Base-by-base conservation (phyloP, 2,888 invertebrate species). In the Perithous albicinctus region DNA sequence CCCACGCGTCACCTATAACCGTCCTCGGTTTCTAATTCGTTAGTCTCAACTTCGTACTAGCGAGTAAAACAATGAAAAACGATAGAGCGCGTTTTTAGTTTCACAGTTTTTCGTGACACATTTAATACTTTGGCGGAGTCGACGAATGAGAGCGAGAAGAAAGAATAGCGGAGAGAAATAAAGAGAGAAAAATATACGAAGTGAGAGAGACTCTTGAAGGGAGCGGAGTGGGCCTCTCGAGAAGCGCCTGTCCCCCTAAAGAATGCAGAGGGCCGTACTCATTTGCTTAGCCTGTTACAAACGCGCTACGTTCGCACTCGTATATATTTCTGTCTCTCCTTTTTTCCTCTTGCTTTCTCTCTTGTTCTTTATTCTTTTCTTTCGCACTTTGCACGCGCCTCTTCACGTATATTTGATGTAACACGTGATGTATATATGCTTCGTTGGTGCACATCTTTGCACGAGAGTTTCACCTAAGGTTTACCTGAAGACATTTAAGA, bases 221-320 rank as follows among this genome's bases (percentile, higher is more conserved):
- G 76, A 66, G 56, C 73, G 56, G 84, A 87, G 87, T 87, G 85
- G 86, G 83, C 86, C 89, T 86, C 90, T 90, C 85, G 86, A 88
- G 87, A 89, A 88, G 86, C 87, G 87, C 85, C 88, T 89, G 87
- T 87, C 86, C 85, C 81, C 85, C 85, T 88, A 85, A 90, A 89
- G 88, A 90, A 90, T 90, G 88, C 88, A 88, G 85, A 86, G 80
- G 32, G 79, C 73, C 67, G 80, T 84, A 86, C 87, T 90, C 89
- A 88, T 90, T 90, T 90, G 89, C 90, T 89, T 87, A 88, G 88
- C 85, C 86, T 86, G 87, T 88, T 88, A 87, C 84, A 83, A 87
- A 86, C 85, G 84, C 84, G 82, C 78, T 63, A 41, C 84, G 38
- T 67, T 82, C 75, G 54, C 78, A 32, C 54, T 63, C 64, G 32